Evolutionary conservation across 2,797 vertebrate genomes (phyloP).

Genomic region (Leuciscus waleckii): DNA sequence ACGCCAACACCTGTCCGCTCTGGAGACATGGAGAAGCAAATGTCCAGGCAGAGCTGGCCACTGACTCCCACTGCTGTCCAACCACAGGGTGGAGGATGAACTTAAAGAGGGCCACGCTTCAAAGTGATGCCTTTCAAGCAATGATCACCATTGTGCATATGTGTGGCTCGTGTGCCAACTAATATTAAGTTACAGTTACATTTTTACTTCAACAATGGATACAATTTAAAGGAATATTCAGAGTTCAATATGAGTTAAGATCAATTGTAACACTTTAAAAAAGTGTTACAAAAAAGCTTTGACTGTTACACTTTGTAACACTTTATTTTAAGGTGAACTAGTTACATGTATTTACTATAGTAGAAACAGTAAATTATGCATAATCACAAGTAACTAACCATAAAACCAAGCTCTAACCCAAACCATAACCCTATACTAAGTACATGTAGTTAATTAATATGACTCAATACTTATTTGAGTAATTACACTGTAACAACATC

Average conservation of each 20-base stretch:
- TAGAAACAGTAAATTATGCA: not conserved
- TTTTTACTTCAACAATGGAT: slow-evolving; percentile 17
- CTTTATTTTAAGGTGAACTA: not conserved
- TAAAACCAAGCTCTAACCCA: not conserved
- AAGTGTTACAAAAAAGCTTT: too few relatives aligned
- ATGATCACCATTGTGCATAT: slow-evolving; percentile 47
- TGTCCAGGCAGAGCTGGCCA: slow-evolving; percentile 71
- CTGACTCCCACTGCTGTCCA: slow-evolving; percentile 62
- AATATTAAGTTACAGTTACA: slow-evolving; percentile 49
- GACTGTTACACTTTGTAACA: not conserved
- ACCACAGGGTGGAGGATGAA: slow-evolving; percentile 55
- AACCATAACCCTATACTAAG: not conserved
- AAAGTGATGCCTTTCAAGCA: slow-evolving; percentile 37
- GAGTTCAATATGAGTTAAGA: too few relatives aligned
- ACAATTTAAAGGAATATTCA: slow-evolving; percentile 22
- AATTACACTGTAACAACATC: not conserved
- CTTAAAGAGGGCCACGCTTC: slow-evolving; percentile 50
- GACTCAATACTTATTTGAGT: not conserved
- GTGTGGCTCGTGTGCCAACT: slow-evolving; percentile 15
- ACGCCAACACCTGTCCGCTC: slow-evolving; percentile 82
- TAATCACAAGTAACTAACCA: not conserved
- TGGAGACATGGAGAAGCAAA: slow-evolving; percentile 79
- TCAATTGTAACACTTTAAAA: not conserved
- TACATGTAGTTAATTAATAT: not conserved
- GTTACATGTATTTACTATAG: not conserved